A percentile compares a stretch with the other conserved stretches of the same genome.
These are phyloP conservation scores for Alosa alosa DNA, from an alignment of 2,113 vertebrate genomes.

Conservation along the genomic window DNA sequence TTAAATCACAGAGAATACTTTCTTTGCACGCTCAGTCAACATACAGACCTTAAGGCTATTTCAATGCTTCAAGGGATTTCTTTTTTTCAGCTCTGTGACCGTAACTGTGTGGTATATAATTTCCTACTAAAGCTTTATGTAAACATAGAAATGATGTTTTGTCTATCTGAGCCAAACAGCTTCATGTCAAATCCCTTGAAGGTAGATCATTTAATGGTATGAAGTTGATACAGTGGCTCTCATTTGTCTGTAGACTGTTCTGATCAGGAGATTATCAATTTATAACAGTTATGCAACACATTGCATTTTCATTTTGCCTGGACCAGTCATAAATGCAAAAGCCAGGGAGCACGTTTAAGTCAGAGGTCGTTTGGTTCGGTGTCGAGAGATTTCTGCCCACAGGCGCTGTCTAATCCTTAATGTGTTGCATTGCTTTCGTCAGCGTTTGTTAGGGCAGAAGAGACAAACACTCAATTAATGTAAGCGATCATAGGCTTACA, in stretches of 20 bases:
- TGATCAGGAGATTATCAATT: constrained; percentile 13
- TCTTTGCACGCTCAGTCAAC: too few species aligned
- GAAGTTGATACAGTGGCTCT: neutral
- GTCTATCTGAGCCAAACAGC: neutral
- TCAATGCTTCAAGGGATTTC: too few species aligned
- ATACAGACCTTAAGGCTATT: too few species aligned
- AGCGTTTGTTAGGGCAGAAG: neutral
- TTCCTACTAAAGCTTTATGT: neutral
- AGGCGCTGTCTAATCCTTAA: neutral
- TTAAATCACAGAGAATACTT: too few species aligned
- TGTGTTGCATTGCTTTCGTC: neutral
- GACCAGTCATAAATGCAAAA: neutral
- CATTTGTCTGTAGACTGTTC: neutral
- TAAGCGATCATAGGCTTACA: neutral
- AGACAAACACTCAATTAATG: neutral
- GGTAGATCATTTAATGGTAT: neutral
- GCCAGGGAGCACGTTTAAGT: neutral
- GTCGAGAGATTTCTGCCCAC: neutral
- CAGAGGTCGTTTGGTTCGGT: neutral
- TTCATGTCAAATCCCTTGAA: neutral
- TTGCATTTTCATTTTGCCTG: neutral
- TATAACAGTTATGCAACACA: constrained; percentile 19
- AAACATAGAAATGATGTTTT: neutral
- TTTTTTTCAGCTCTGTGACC: neutral
- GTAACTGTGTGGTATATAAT: neutral